A percentile compares a stretch with the other conserved stretches of the same genome.
phyloP scores from a whole-genome alignment of 2,797 vertebrate genomes.

The Florisuga fusca region DNA sequence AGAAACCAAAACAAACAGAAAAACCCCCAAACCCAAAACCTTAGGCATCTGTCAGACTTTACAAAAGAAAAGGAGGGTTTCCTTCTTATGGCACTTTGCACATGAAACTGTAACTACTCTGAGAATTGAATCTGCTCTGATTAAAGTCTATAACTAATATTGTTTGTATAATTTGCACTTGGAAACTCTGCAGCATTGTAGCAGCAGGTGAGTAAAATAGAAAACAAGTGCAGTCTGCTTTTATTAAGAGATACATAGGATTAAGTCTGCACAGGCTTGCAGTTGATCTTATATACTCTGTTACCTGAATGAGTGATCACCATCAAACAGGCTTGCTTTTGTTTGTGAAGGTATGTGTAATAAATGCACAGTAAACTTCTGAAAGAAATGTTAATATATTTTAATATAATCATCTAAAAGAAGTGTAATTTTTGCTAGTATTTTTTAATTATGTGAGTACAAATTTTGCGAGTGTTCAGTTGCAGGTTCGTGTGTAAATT shows the following conservation, averaged over 20 bases:
- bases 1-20: background rate
- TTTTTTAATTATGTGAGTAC: slow-evolving; percentile 35
- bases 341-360: background rate
- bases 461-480: slow-evolving; percentile 36
- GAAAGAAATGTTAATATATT: background rate
- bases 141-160: background rate
- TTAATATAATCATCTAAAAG: background rate
- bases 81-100: background rate
- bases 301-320: background rate
- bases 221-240: background rate
- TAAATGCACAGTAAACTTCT: background rate
- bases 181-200: background rate
- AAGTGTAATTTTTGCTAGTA: background rate
- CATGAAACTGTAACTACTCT: background rate
- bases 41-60: background rate
- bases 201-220: background rate
- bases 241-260: background rate
- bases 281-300: background rate
- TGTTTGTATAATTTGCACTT: background rate
- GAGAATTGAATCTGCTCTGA: background rate
- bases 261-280: background rate
- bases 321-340: background rate
- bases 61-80: background rate
- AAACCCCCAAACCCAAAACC: background rate
- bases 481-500: slow-evolving; percentile 51